Conservation (phyloP, 2,797 vertebrate genomes). For the Sebastes matsubarae region DNA sequence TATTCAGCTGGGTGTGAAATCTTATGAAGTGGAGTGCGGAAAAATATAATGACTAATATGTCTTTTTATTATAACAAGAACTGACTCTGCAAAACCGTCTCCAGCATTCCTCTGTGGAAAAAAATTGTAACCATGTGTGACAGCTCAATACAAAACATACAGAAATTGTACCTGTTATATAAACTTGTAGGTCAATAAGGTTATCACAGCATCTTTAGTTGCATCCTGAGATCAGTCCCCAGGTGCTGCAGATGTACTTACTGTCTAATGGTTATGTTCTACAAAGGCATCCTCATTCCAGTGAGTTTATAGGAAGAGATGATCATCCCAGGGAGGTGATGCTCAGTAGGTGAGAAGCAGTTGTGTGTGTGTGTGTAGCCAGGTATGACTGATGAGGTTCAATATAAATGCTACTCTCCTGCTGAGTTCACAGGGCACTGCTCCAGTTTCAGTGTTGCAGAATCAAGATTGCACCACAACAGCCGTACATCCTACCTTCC, state of each 20-base stretch:
- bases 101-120: not conserved
- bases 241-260: constrained; percentile 11
- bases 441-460: constrained; percentile 56
- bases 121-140: not conserved
- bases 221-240: constrained; percentile 24
- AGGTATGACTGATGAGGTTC: constrained; percentile 72
- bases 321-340: constrained; percentile 53
- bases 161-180: constrained; percentile 5
- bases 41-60: not conserved
- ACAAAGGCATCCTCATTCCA: constrained; percentile 44
- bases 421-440: constrained; percentile 67
- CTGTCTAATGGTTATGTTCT: constrained; percentile 33
- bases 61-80: constrained; percentile 3
- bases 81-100: not conserved
- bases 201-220: constrained; percentile 13
- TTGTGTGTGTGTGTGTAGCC: constrained; percentile 48
- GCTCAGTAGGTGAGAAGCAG: constrained; percentile 47
- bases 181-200: constrained; percentile 9
- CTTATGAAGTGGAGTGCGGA: not conserved
- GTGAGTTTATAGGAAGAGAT: constrained; percentile 51
- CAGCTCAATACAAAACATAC: not conserved
- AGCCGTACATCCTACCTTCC: constrained; percentile 41
- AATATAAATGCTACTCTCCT: constrained; percentile 51
- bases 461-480: constrained; percentile 38
- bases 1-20: constrained; percentile 6